Evolutionary conservation across 2,113 vertebrate genomes (phyloP), one percentile per base, ranked within the genome.

Genomic region (Sinocyclocheilus rhinocerous): DNA sequence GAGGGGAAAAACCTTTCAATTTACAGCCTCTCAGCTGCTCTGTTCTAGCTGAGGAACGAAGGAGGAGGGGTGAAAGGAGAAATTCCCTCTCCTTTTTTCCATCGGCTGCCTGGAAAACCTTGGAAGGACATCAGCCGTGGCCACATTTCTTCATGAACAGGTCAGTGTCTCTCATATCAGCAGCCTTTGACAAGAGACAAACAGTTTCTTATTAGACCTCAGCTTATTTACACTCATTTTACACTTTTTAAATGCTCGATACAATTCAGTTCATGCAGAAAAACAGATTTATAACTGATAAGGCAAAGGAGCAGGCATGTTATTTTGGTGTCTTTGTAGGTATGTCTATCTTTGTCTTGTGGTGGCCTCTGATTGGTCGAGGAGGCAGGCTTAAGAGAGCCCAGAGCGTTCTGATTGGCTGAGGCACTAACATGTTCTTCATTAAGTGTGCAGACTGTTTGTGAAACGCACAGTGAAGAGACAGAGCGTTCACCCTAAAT

Each of bases 341-440:
- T 84, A 63, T 80, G 75, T 70, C 76, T 59, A 72, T 61, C 76
- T 86, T 85, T 90, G 85, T 87, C 82, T 52, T 76, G 52, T 78
- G 81, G 11, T 82, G 83, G 36, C 63, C 69, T 70, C 84, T 86
- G 77, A 92, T 86, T 87, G 89, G 89, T 85, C 85, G 85, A 89
- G 87, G 76, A 76, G 80, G 86, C 26, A 77, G 90, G 88, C 88
- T 91, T 87, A 88, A 76, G 88, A 84, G 76, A 72, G 70, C 83
- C 85, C 24, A 87, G 83, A 86, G 87, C 11, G 20, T 91, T 93
- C 79, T 92, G 92, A 94, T 93, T 94, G 93, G 92, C 87, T 87
- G 85, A 85, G 63, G 81, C 86, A 87, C 90, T 86, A 93, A 94
- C 93, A 92, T 93, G 93, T 92, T 94, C 89, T 90, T 93, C 89